Percentiles rank a stretch among this genome's conserved stretches.
Conservation (phyloP, 2,113 vertebrate genomes). For the Sula dactylatra region DNA sequence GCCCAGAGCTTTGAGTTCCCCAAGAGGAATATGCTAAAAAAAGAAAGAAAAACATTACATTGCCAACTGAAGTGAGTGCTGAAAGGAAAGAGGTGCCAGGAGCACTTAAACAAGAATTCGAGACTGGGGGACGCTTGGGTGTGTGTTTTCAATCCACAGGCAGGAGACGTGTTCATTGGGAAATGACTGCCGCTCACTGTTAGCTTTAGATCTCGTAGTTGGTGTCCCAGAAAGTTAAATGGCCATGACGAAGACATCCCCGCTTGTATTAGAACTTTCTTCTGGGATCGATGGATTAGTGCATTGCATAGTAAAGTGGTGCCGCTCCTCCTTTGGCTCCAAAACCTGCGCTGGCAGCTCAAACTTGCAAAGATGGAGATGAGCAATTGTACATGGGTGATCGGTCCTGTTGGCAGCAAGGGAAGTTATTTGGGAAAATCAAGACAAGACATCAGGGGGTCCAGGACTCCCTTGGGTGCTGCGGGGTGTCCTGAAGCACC, state of each 20-base stretch:
- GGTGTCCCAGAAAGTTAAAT: neutral
- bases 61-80: conserved; percentile 46
- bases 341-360: neutral
- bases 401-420: neutral
- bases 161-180: neutral
- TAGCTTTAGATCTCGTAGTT: neutral
- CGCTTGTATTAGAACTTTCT: neutral
- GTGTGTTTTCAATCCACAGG: conserved; percentile 13
- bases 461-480: neutral
- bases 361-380: neutral
- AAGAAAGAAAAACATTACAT: conserved; percentile 32
- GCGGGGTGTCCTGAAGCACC: neutral
- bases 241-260: neutral
- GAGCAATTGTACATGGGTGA: neutral
- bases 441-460: neutral
- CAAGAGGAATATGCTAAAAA: conserved; percentile 5
- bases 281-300: neutral
- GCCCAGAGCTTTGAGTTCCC: conserved; percentile 27
- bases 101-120: neutral
- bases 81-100: conserved; percentile 54
- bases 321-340: neutral
- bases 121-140: neutral
- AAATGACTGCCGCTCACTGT: neutral
- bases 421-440: neutral
- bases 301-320: neutral